Percentiles rank a stretch among this genome's conserved stretches.
phyloP scores from a whole-genome alignment of 2,113 vertebrate species.

The Bombycilla garrulus region DNA sequence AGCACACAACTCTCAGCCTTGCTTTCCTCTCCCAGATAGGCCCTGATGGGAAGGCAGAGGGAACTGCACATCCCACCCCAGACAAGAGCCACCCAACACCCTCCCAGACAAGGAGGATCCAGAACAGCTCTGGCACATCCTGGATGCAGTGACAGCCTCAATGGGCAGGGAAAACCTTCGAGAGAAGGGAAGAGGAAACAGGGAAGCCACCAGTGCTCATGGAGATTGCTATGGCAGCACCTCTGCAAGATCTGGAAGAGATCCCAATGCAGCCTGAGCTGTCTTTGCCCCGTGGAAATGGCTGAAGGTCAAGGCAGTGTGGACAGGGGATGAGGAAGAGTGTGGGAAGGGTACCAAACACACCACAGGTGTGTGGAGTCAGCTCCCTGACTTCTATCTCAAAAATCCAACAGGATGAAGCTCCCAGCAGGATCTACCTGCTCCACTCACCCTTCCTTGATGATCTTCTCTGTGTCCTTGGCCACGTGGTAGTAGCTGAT shows the following conservation, averaged over 20 bases:
- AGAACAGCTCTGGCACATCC: neutral
- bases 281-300: neutral
- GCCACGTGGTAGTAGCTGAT: slow-evolving; percentile 98
- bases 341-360: neutral
- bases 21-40: neutral
- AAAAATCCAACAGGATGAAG: neutral
- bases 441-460: slow-evolving; percentile 89
- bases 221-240: neutral
- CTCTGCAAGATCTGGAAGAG: neutral
- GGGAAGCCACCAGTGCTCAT: neutral
- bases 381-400: neutral
- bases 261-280: neutral
- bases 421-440: neutral
- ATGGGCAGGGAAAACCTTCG: neutral
- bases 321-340: neutral
- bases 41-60: neutral
- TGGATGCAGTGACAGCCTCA: neutral
- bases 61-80: neutral
- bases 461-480: slow-evolving; percentile 93
- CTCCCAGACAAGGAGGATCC: neutral
- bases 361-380: neutral
- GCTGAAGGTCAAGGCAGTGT: neutral
- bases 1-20: neutral
- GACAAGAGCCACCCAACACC: neutral
- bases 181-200: neutral